Base-by-base conservation (phyloP, 1,140 invertebrate species). In the Drosophila asahinai region DNA sequence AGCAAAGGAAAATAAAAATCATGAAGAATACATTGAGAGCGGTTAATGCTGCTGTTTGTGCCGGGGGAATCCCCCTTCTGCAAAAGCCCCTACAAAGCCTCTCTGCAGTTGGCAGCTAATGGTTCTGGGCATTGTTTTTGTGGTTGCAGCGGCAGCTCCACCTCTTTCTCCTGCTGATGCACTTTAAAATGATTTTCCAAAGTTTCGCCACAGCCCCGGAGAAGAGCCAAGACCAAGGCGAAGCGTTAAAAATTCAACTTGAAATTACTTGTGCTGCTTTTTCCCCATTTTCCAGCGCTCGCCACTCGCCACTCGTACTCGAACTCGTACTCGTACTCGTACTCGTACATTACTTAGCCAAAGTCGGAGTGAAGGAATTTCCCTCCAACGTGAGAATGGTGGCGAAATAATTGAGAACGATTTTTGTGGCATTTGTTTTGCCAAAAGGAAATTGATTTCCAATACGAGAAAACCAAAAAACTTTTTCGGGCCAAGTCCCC, bases 181-280 rank as follows among this genome's bases (percentile, higher is more conserved):
- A 86, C 81, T 87, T 89, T 80, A 80, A 87, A 87, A 87, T 89
- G 77, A 87, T 87, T 87, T 87, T 87, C 72, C 60, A 80, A 74
- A 74, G 51, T 70, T 76, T 82, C 74, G 74, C 67, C 58, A 76
- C 74, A 60, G 59, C 63, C 65, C 62, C 47, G 60, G 60, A 59
- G 70, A 73, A 61, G 61, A 52, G 25, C 22, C 47, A 22, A 43
- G 36, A 59, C 67, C 70, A 80, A 80, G 52, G 15, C 67, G 57
- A 87, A 86, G 83, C 84, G 72, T 86, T 86, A 78, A 83, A 89
- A 89, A 86, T 87, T 83, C 81, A 82, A 67, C 76, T 83, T 63
- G 66, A 86, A 87, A 87, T 87, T 83, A 89, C 83, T 74, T 68
- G 77, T 65, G 68, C 54, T 72, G 68, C 48, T 54, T 68, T 68